Base-by-base conservation (phyloP, 2,888 invertebrate genomes). In the Ligdia adustata region DNA sequence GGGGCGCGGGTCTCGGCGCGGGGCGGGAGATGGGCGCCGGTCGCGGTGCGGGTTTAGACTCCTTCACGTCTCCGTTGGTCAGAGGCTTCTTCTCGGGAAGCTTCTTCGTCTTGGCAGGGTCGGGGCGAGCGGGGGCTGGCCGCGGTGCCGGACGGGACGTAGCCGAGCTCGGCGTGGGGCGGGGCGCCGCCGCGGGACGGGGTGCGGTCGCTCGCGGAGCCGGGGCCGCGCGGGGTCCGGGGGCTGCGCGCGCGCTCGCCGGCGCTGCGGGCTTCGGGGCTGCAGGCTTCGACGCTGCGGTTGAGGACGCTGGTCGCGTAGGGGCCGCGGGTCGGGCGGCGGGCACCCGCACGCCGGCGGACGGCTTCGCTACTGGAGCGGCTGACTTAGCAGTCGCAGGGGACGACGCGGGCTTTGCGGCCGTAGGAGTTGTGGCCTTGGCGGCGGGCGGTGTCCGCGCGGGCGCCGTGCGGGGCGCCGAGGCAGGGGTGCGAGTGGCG, bases 1-100 rank as follows among this genome's bases (percentile, higher is more conserved):
- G 52, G 0, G 55, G 55, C 5, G 55, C 52, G 27, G 43, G 72
- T 60, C 45, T 77, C 54, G 43, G 73, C 50, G 55, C 50, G 49
- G 65, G 49, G 52, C 69, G 55, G 27, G 66, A 31, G 50, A 63
- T 52, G 9, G 73, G 65, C 37, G 57, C 66, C 11, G 57, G 76
- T 55, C 42, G 74, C 52, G 56, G 69, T 13, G 68, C 52, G 11
- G 63, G 62, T 48, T 66, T 73, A 2, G 51, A 48, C 14, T 74
- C 71, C 65, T 91, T 92, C 1, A 75, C 81, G 35, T 93, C 93
- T 6, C 92, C 93, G 62, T 92, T 93, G 1, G 89, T 66, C 4
- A 91, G 69, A 0, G 92, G 85, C 66, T 92, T 92, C 66, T 87
- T 92, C 14, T 91, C 91, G 0, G 70, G 59, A 4, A 69, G 65